A percentile compares a stretch with the other conserved stretches of the same genome.
phyloP scores from a whole-genome alignment of 2,113 vertebrate species.

The Geococcyx californianus region DNA sequence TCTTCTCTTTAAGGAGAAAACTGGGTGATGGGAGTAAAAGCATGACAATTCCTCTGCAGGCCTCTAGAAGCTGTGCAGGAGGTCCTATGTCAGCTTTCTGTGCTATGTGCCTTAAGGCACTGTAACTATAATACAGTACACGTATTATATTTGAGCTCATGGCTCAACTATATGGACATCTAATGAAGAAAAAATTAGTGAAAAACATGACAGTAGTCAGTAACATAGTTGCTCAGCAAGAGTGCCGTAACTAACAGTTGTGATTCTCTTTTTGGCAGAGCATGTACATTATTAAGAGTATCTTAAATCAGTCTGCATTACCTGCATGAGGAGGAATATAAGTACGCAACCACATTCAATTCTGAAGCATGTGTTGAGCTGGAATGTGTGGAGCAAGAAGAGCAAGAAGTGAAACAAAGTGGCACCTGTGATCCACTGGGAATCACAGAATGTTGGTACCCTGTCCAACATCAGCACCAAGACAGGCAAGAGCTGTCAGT shows the following conservation, averaged over 20 bases:
- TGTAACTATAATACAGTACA: not conserved
- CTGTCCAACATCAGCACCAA: not conserved
- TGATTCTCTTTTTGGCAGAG: not conserved
- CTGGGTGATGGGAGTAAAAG: not conserved
- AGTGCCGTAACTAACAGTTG: not conserved
- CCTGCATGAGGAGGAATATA: not conserved
- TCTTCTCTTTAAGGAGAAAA: not conserved
- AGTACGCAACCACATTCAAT: not conserved
- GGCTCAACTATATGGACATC: not conserved
- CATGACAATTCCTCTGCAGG: not conserved
- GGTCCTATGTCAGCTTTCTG: not conserved
- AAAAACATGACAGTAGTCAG: not conserved
- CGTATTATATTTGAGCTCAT: not conserved
- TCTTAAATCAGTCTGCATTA: not conserved
- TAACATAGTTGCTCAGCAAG: not conserved
- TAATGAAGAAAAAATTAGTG: not conserved
- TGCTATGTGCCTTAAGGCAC: not conserved
- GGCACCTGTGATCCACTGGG: not conserved
- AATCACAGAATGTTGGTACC: not conserved
- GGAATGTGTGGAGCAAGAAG: not conserved
- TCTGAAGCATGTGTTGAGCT: not conserved
- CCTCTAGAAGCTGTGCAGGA: not conserved
- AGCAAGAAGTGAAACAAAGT: not conserved
- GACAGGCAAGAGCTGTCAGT: not conserved
- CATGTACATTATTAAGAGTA: not conserved